Evolutionary conservation across 2,797 vertebrate genomes (phyloP).

Genomic region (Allobates femoralis): DNA sequence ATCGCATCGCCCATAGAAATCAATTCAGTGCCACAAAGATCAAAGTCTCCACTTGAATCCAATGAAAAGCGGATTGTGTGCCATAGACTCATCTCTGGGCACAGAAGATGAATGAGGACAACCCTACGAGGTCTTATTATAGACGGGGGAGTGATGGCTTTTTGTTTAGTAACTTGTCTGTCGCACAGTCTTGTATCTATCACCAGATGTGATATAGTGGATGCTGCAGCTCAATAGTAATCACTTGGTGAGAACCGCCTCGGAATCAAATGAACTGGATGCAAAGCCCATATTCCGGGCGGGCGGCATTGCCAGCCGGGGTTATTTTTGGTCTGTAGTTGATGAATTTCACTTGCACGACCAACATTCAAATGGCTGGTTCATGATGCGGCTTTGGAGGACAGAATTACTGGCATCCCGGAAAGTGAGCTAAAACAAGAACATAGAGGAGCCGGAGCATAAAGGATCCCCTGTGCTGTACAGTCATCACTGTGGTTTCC

Average conservation of each 20-base stretch:
- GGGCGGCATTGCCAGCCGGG: conserved; percentile 12
- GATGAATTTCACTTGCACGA: conserved; percentile 13
- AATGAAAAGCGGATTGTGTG: conserved; percentile 20
- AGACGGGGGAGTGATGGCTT: conserved; percentile 5
- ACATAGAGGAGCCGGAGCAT: not conserved
- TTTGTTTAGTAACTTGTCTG: conserved; percentile 29
- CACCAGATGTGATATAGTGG: conserved; percentile 53
- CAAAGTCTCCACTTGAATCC: conserved; percentile 34
- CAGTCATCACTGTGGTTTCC: not conserved
- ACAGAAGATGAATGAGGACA: not conserved
- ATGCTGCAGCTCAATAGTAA: conserved; percentile 28
- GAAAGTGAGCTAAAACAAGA: not conserved
- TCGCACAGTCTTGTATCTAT: conserved; percentile 32
- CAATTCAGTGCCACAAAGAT: conserved; percentile 15
- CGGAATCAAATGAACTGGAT: conserved; percentile 38
- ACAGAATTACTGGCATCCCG: not conserved
- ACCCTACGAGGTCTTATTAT: conserved; percentile 8
- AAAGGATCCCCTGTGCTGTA: conserved; percentile 19
- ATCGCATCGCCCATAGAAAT: not conserved
- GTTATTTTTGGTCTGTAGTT: conserved; percentile 43
- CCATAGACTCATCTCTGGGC: not conserved
- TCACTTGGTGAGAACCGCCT: not conserved
- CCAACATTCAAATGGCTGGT: conserved; percentile 7
- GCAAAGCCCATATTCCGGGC: conserved; percentile 51
- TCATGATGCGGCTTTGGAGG: not conserved